A percentile compares a stretch with the other conserved stretches of the same genome.
Evolutionary conservation across 1,140 invertebrate genomes (phyloP).

Genomic region (Proctacanthus coquilletti): DNA sequence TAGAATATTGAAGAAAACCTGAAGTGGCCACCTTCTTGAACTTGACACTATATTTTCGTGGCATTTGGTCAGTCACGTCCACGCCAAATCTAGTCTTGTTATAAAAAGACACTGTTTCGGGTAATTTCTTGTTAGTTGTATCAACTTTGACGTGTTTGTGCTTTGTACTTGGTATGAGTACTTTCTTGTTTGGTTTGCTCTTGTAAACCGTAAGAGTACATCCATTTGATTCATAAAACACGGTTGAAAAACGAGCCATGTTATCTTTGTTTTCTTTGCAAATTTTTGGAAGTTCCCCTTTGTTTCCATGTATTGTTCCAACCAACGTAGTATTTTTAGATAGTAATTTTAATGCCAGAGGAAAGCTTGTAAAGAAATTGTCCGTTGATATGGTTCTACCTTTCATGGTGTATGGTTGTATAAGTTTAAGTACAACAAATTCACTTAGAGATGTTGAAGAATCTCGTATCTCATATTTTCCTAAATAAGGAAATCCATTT

Average conservation of each 20-base stretch:
- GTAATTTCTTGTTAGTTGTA: constrained; percentile 8
- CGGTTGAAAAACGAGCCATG: constrained; percentile 8
- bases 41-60: constrained; percentile 10
- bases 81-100: constrained; percentile 12
- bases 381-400: constrained; percentile 16
- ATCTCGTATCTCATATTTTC: too few relatives aligned
- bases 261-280: constrained; percentile 10
- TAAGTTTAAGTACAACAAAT: constrained; percentile 12
- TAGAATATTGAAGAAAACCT: constrained; percentile 17
- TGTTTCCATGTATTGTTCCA: constrained; percentile 8
- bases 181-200: constrained; percentile 12
- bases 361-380: constrained; percentile 15
- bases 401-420: constrained; percentile 11
- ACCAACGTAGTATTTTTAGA: constrained; percentile 9
- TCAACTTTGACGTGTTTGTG: constrained; percentile 8
- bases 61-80: constrained; percentile 6
- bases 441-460: constrained; percentile 8
- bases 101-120: constrained; percentile 11
- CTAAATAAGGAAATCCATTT: too few relatives aligned
- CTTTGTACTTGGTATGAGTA: constrained; percentile 9
- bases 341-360: constrained; percentile 11
- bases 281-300: constrained; percentile 8
- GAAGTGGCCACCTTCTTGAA: constrained; percentile 17
- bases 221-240: constrained; percentile 9
- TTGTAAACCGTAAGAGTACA: constrained; percentile 11